Conservation (phyloP, 2,113 vertebrate genomes). For the Manacus vitellinus region DNA sequence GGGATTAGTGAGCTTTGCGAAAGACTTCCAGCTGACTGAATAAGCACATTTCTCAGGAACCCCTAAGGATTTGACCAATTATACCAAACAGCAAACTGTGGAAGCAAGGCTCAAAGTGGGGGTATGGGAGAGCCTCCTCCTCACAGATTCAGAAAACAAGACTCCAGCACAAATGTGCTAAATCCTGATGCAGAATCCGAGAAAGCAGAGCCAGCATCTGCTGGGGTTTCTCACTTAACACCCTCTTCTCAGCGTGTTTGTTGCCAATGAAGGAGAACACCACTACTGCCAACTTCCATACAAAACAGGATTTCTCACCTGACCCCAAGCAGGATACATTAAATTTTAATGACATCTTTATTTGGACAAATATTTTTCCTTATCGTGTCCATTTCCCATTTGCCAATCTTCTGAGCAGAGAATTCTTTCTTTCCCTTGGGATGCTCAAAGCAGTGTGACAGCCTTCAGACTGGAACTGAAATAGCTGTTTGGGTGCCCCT, state of each 20-base stretch:
- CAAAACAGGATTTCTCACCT: not conserved
- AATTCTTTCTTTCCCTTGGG: not conserved
- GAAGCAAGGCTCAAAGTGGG: not conserved
- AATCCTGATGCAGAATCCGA: not conserved
- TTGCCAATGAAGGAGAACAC: not conserved
- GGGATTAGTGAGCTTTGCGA: conserved; percentile 28
- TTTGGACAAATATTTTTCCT: not conserved
- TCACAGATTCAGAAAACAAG: not conserved
- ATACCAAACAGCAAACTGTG: not conserved
- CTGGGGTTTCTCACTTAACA: conserved; percentile 28
- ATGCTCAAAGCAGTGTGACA: not conserved
- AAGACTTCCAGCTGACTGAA: conserved; percentile 44
- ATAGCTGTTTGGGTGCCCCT: not conserved
- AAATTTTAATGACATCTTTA: not conserved
- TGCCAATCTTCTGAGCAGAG: not conserved
- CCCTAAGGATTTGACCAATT: conserved; percentile 28
- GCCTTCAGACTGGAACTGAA: not conserved
- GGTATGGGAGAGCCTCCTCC: not conserved
- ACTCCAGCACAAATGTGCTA: conserved; percentile 5
- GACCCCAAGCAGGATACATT: not conserved
- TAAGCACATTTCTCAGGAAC: conserved; percentile 54
- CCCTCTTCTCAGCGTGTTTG: not conserved
- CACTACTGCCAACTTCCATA: not conserved
- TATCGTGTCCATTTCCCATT: not conserved
- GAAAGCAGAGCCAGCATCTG: conserved; percentile 25